A percentile compares a stretch with the other conserved stretches of the same genome.
phyloP scores from a whole-genome alignment of 2,113 vertebrate genomes.

The Hippocampus barbouri region DNA sequence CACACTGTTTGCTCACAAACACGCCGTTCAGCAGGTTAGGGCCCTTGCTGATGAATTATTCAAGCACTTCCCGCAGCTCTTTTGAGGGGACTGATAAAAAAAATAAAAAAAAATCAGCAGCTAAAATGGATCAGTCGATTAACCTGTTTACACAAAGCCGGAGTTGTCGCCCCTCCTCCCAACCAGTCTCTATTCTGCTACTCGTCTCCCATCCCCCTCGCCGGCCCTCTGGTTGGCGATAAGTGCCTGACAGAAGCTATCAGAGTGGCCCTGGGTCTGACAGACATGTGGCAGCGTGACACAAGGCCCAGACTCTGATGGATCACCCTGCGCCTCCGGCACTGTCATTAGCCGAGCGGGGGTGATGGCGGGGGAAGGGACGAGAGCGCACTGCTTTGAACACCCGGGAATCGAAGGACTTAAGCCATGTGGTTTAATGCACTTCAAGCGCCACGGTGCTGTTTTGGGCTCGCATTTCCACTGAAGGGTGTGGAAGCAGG shows the following conservation, averaged over 20 bases:
- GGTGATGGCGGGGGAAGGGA: conserved; percentile 21
- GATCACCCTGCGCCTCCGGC: conserved; percentile 55
- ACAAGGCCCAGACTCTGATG: conserved; percentile 64
- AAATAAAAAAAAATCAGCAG: conserved; percentile 81
- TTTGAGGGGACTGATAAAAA: conserved; percentile 83
- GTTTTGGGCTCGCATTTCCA: background rate
- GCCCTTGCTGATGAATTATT: conserved; percentile 88
- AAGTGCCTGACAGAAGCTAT: conserved; percentile 76
- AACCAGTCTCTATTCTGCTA: conserved; percentile 23
- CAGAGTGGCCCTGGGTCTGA: conserved; percentile 61
- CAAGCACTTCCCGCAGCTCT: conserved; percentile 82
- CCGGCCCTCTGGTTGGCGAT: conserved; percentile 59
- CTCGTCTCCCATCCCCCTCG: conserved; percentile 39
- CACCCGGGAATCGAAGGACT: conserved; percentile 6
- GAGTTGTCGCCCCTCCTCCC: conserved; percentile 60
- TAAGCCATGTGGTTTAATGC: conserved; percentile 6
- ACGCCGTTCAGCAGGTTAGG: conserved; percentile 81
- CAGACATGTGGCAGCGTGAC: conserved; percentile 65
- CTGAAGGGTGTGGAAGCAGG: background rate
- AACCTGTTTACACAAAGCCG: conserved; percentile 86
- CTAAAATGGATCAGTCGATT: conserved; percentile 92
- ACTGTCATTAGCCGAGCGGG: conserved; percentile 61
- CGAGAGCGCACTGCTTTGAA: conserved; percentile 23
- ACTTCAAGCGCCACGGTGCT: background rate
- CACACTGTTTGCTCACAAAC: conserved; percentile 85